Percentiles rank a stretch among this genome's conserved stretches.
Conservation (phyloP, 2,797 vertebrate genomes). For the Apogon talboti region DNA sequence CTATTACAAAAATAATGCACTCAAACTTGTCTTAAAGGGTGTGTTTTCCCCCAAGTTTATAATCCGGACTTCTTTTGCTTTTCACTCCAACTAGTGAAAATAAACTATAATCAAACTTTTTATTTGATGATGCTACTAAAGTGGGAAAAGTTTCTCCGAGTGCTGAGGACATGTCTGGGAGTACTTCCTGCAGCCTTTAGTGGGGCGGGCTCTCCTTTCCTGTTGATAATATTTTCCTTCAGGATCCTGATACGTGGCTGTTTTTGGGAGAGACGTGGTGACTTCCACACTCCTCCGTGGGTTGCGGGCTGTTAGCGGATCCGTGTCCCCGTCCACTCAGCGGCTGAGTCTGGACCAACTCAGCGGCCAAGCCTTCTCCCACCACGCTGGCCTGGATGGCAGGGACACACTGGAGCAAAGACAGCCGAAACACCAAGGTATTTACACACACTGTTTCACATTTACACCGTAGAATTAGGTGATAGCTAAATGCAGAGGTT, state of each 20-base stretch:
- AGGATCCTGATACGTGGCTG: constrained; percentile 79
- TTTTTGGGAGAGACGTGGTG: constrained; percentile 44
- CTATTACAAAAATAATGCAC: too few relatives aligned
- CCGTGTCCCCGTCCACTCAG: constrained; percentile 16
- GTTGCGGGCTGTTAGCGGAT: constrained; percentile 20
- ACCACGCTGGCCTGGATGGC: constrained; percentile 91
- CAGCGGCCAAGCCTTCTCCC: constrained; percentile 47
- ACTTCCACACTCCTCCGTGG: neutral
- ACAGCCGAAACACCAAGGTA: constrained; percentile 76
- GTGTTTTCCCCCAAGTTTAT: too few relatives aligned
- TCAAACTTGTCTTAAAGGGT: too few relatives aligned
- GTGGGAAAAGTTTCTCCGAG: neutral
- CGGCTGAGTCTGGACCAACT: constrained; percentile 37
- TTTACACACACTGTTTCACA: neutral
- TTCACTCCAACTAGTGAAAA: too few relatives aligned
- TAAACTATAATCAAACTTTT: too few relatives aligned
- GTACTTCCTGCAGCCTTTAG: constrained; percentile 54
- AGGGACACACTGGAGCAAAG: constrained; percentile 84
- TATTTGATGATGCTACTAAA: neutral
- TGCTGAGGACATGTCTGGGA: neutral
- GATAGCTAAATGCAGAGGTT: neutral
- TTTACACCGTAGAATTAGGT: fast-evolving
- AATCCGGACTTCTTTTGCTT: too few relatives aligned
- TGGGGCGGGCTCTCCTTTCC: constrained; percentile 56
- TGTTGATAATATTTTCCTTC: constrained; percentile 26